Evolutionary conservation across 2,797 vertebrate genomes (phyloP).

Genomic region (Staurois parvus): DNA sequence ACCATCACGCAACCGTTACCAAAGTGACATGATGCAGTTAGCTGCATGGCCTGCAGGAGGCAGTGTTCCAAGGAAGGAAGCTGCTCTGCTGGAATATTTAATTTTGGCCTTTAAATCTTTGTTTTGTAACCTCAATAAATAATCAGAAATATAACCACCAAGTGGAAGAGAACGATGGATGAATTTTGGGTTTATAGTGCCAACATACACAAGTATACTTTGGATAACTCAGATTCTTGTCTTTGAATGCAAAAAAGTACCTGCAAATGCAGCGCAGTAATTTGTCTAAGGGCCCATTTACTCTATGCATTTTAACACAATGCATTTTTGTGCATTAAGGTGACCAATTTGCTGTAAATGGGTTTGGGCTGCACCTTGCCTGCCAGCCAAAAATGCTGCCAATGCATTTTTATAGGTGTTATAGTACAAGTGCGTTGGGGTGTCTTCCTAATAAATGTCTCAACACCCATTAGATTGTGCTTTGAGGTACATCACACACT

Average conservation of each 20-base stretch:
- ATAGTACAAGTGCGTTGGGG: no score
- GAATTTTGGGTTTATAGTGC: conserved; percentile 76
- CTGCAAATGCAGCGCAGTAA: background rate
- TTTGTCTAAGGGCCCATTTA: background rate
- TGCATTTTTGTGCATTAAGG: no score
- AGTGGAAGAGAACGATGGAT: conserved; percentile 71
- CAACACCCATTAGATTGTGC: no score
- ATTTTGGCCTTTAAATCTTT: conserved; percentile 63
- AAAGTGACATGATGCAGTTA: conserved; percentile 3
- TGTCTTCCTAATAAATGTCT: no score
- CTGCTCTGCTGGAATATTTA: conserved; percentile 67
- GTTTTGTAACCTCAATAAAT: conserved; percentile 7
- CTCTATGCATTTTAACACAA: background rate
- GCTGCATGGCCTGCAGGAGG: conserved; percentile 49
- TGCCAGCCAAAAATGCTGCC: no score
- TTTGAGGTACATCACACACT: no score
- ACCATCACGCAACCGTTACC: conserved; percentile 11
- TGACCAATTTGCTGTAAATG: no score
- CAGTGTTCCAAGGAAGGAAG: conserved; percentile 57
- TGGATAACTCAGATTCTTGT: background rate
- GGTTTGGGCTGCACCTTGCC: no score
- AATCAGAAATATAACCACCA: conserved; percentile 15
- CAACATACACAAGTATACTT: conserved; percentile 61
- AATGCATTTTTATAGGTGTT: no score
- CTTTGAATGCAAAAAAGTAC: background rate